Evolutionary conservation across 2,888 invertebrate genomes (phyloP).

Genomic region (Dasysyrphus albostriatus): DNA sequence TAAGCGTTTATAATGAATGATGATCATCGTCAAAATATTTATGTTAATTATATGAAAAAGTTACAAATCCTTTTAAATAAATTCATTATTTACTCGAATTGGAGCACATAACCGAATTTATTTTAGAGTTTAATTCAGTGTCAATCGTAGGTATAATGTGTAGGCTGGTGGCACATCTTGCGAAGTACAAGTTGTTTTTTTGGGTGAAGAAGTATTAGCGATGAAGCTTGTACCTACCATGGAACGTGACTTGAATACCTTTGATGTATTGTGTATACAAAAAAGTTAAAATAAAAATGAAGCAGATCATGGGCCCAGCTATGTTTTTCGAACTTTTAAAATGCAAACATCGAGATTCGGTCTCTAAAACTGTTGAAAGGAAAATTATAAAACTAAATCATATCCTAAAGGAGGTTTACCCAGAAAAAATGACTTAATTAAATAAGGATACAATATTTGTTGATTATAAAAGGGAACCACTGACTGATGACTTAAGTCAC

Average conservation of each 20-base stretch:
- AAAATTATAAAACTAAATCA: not conserved
- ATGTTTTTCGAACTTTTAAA: not conserved
- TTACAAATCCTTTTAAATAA: constrained; percentile 14
- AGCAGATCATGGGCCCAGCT: not conserved
- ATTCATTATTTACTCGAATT: constrained; percentile 11
- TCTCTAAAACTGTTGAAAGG: not conserved
- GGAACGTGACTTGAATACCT: not conserved
- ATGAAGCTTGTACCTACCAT: not conserved
- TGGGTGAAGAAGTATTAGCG: not conserved
- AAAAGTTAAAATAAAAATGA: not conserved
- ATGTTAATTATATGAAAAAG: constrained; percentile 1
- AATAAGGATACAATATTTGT: too few species aligned
- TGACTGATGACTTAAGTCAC: too few species aligned
- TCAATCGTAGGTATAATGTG: not conserved
- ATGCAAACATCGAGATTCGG: not conserved
- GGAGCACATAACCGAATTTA: constrained; percentile 10
- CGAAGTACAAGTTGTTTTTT: not conserved
- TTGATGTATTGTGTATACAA: not conserved
- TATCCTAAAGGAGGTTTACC: too few species aligned
- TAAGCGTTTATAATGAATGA: not conserved
- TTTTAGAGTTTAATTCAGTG: not conserved
- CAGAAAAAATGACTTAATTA: too few species aligned
- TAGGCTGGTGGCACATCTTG: not conserved
- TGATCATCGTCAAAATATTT: constrained; percentile 13
- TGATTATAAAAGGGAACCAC: too few species aligned